Evolutionary conservation across 2,888 invertebrate genomes (phyloP).

Genomic region (Clepsis dumicolana): DNA sequence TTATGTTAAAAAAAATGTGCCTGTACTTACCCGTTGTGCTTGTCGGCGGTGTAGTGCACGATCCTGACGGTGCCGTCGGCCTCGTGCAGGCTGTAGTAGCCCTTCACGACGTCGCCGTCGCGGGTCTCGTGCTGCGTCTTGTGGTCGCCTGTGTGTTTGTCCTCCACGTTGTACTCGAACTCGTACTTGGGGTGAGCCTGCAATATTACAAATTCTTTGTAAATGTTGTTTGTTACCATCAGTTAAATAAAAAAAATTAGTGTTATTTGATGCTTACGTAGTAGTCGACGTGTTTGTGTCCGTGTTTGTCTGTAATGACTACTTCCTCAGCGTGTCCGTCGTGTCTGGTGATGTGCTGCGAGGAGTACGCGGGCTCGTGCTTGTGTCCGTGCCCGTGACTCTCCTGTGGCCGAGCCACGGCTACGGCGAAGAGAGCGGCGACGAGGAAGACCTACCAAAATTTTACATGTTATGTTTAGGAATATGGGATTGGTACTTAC

Average conservation of each 20-base stretch:
- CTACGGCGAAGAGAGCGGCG: conserved; percentile 31
- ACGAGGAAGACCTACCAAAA: too few species aligned
- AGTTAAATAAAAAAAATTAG: too few species aligned
- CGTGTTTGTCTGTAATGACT: conserved; percentile 39
- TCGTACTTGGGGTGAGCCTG: conserved; percentile 59
- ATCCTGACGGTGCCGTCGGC: conserved; percentile 77
- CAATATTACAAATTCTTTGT: background rate
- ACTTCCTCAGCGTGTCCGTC: conserved; percentile 44
- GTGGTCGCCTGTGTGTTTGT: conserved; percentile 77
- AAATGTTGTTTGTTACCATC: background rate
- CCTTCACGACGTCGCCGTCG: conserved; percentile 62
- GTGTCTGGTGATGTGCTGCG: conserved; percentile 50
- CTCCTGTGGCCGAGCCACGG: too few species aligned
- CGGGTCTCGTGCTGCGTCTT: conserved; percentile 75
- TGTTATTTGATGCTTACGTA: conserved; percentile 47
- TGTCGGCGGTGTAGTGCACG: background rate
- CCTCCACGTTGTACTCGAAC: conserved; percentile 76
- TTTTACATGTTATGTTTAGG: too few species aligned
- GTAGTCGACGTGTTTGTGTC: conserved; percentile 49
- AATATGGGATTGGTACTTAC: too few species aligned
- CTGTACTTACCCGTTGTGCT: background rate
- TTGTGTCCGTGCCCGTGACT: conserved; percentile 46
- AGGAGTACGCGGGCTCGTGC: conserved; percentile 54
- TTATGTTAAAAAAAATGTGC: too few species aligned
- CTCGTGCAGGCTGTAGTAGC: conserved; percentile 79